Evolutionary conservation across 92 coral and sea anemone species (phyloP).

Genomic region (Palythoa caribaeorum): DNA sequence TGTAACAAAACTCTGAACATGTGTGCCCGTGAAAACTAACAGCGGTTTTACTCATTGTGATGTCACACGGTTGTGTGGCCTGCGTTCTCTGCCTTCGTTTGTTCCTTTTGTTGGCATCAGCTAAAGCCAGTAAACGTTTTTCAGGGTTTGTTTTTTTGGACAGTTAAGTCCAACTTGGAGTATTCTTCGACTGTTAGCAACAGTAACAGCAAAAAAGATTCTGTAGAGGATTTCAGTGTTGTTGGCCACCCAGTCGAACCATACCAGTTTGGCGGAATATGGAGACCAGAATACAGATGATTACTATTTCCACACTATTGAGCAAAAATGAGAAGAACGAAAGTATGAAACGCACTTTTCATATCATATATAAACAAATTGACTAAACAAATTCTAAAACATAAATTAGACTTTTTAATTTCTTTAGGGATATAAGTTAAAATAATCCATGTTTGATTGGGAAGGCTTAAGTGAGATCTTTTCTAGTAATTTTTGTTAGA

Average conservation of each 20-base stretch:
- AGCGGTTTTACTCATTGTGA: background rate
- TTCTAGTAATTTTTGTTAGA: too few relatives aligned
- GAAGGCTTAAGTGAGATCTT: too few relatives aligned
- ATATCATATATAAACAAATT: background rate
- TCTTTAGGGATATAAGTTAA: too few relatives aligned
- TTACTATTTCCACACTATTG: background rate
- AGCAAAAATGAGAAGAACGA: background rate
- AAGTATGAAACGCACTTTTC: background rate
- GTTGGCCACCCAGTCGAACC: constrained; percentile 8
- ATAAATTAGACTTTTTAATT: background rate
- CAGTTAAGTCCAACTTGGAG: background rate
- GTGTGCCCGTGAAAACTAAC: constrained; percentile 20
- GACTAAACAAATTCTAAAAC: background rate
- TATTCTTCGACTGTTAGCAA: background rate
- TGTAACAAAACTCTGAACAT: background rate
- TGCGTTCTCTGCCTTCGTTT: background rate
- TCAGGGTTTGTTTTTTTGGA: background rate
- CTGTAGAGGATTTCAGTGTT: background rate
- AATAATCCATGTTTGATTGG: too few relatives aligned
- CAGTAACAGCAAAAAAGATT: background rate
- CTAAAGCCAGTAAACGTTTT: background rate
- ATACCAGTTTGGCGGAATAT: constrained; percentile 5
- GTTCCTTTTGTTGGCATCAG: background rate
- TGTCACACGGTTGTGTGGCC: background rate
- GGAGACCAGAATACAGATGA: background rate